These are phyloP conservation scores for Crocodylus rhombifer DNA, from an alignment of 2,797 vertebrate genomes.

Conservation along the genomic window DNA sequence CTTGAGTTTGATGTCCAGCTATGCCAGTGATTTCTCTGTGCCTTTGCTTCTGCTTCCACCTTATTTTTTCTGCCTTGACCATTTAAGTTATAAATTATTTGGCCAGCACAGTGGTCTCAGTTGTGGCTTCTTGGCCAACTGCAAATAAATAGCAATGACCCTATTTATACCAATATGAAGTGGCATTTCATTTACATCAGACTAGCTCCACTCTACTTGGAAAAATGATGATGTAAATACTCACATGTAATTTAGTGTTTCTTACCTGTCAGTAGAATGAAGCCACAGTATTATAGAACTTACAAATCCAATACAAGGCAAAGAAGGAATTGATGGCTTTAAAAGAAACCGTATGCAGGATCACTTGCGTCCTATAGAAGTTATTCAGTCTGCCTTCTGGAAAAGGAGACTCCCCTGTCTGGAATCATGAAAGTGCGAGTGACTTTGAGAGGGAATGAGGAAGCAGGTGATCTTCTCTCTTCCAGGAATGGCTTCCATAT, in stretches of 20 bases:
- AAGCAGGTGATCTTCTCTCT: not conserved
- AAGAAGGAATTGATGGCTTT: not conserved
- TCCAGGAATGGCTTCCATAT: not conserved
- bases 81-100: not conserved
- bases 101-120: not conserved
- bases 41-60: not conserved
- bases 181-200: too few species aligned
- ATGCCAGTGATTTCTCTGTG: not conserved
- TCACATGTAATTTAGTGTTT: not conserved
- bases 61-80: not conserved
- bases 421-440: not conserved
- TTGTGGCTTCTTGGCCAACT: not conserved
- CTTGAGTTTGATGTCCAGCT: not conserved
- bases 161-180: not conserved
- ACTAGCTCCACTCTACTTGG: not conserved
- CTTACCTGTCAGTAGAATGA: not conserved
- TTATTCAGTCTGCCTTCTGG: not conserved
- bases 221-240: not conserved
- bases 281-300: too few species aligned
- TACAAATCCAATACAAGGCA: not conserved
- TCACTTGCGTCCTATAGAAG: not conserved
- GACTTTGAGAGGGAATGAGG: not conserved
- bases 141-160: not conserved
- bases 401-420: not conserved
- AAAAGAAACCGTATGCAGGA: not conserved